Percentiles rank a stretch among this genome's conserved stretches.
These are phyloP conservation scores for Moxostoma hubbsi DNA, from an alignment of 2,797 vertebrate species.

Conservation along the genomic window DNA sequence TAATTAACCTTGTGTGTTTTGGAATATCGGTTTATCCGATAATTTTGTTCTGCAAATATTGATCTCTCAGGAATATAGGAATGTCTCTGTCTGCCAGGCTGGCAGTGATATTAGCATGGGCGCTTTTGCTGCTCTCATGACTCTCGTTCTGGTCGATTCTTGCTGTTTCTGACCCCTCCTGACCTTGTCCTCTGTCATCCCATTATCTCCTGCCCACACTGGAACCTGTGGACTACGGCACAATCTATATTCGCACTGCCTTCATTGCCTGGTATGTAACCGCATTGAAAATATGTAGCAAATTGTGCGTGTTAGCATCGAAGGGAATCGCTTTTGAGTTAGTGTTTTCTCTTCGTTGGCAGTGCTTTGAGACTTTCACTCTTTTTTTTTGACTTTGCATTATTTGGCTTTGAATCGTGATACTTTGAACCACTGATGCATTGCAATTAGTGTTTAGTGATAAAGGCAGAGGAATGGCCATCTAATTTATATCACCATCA, in stretches of 20 bases:
- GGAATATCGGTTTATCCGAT: background rate
- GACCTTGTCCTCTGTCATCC: slow-evolving; percentile 41
- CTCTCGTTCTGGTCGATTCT: slow-evolving; percentile 29
- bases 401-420: too few relatives aligned
- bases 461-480: too few relatives aligned
- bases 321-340: slow-evolving; percentile 4
- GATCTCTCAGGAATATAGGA: background rate
- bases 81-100: slow-evolving; percentile 16
- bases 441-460: too few relatives aligned
- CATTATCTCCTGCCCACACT: slow-evolving; percentile 31
- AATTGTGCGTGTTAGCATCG: background rate
- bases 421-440: too few relatives aligned
- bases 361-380: background rate
- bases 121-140: slow-evolving; percentile 38
- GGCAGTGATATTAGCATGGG: slow-evolving; percentile 29
- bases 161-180: background rate
- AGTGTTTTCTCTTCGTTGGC: slow-evolving; percentile 3
- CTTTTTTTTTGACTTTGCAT: too few relatives aligned
- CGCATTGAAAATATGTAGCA: background rate
- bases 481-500: too few relatives aligned
- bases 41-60: background rate
- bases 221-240: background rate
- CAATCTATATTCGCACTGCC: slow-evolving; percentile 3
- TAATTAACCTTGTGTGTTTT: background rate
- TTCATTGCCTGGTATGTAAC: slow-evolving; percentile 3